Base-by-base conservation (phyloP, 2,113 vertebrate genomes). In the Pyrgilauda ruficollis region DNA sequence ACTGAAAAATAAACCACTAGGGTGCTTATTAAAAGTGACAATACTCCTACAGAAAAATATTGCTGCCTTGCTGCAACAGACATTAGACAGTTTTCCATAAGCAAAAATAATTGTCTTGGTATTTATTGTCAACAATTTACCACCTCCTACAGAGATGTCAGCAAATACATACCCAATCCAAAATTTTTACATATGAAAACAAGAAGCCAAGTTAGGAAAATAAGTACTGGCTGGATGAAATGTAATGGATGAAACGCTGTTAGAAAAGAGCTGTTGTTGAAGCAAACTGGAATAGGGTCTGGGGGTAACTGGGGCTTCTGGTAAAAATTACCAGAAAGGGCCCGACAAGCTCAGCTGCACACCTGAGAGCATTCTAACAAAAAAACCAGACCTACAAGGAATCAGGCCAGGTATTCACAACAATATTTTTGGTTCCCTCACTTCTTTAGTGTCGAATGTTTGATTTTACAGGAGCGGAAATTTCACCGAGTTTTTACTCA, bases 21-120 rank as follows among this genome's bases (percentile, higher is more conserved):
- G 8, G 61, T 90, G 62, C 68, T 96, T 91, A 73, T 88, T 87
- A 89, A 82, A 94, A 95, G 30, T 93, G 94, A 94, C 84, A 94
- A 47, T 87, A 95, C 74, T 95, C 78, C 93, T 77, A 90, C 75
- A 2, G 77, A 84, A 94, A 93, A 92, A 81, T 77, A 78, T 61
- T 70, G 47, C 39, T 80, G n/a, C 66, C 83, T 50, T 84, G 16
- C 75, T 59, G 55, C 63, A 93, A 75, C 41, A 95, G 75, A 91
- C 72, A 70, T 79, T n/a, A 96, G 74, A 82, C 43, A 69, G 26
- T 55, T 50, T 88, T 94, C 47, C 67, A 67, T 24, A 70, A 56
- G 67, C 70, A 88, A 94, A 94, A 94, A 91, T 94, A 96, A 95
- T 94, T 86, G 82, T 94, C 94, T 89, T 83, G 78, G 37, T 95